Base-by-base conservation (phyloP, 1,140 invertebrate genomes). In the Camponotus vicinus region DNA sequence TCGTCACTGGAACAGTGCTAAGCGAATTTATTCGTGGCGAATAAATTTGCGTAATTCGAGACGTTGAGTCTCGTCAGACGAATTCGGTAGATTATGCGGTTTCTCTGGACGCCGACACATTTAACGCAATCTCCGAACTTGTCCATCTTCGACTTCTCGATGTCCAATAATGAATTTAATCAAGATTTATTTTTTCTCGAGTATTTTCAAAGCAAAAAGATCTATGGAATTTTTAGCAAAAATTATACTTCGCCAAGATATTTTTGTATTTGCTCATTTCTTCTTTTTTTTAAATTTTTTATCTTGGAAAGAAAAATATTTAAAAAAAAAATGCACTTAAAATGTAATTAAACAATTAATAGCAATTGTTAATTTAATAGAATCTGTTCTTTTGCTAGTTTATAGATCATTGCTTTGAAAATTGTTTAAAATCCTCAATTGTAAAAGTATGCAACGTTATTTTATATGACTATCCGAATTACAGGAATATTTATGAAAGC, bases 1-100 rank as follows among this genome's bases (percentile, higher is more conserved):
- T 73, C 61, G 67, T 82, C 40, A 45, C 21, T 11, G 40, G 15
- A 32, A 57, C 5, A 59, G 67, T 34, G 69, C 40, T 61, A 73
- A 73, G 32, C 55, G 79, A 49, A 83, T 83, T 83, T 40, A 61
- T 83, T 83, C 69, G 55, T n/a, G 79, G 42, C 40, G 79, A 73
- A 75, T 83, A 83, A 75, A 83, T 83, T 83, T 83, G n/a, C 79
- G 69, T 83, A 83, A 83, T 83, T 55, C 79, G 40, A 75, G 57
- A 49, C 40, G 69, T 52, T 18, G 49, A 27, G 5, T 52, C 27
- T 75, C 40, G 37, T 69, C 64, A 34, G 45, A 8, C 45, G 64
- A 73, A 82, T 59, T 57, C 40, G 18, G 27, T 55, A 27, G 40
- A 82, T 82, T 82, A 82, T 52, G 32, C 13, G 13, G 27, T 11